Base-by-base conservation (phyloP, 2,113 vertebrate genomes). In the Heterocephalus glaber region DNA sequence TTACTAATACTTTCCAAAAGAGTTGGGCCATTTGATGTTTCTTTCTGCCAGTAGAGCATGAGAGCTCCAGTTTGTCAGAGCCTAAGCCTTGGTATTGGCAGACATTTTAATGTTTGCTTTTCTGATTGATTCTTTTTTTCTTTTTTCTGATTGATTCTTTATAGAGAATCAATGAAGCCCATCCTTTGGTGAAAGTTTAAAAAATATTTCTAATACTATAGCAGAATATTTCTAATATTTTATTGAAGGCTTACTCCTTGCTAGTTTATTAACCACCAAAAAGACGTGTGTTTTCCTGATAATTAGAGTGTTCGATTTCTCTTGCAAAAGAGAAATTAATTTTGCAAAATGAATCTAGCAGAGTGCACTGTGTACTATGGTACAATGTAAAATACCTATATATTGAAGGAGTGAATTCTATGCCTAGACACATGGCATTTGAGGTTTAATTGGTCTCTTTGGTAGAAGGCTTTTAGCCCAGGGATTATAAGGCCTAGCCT, bases 241-340 rank as follows among this genome's bases (percentile, higher is more conserved):
- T 68, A 87, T 44, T 10, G 33, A 65, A 93, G 61, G 85, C 44
- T 86, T 84, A 89, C 89, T 96, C 95, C 88, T 90, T 77, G 44
- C 47, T 91, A 47, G 54, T 41, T 96, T 95, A 77, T 90, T 85
- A 94, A 91, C 81, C 41, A 79, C 38, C 17, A 87, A 82, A 58
- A 95, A 92, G 77, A 7, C 10, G 19, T 74, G 79, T 68, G 28
- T 92, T 94, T 96, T 20, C 44, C 56, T 88, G 77, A 90, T 95
- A 92, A 89, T 58, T 70, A 70, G 63, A 85, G 72, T 0, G 0
- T 89, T 89, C 72, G 77, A 38, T 24, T 82, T 96, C 33, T 88
- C n/a, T 93, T 60, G 33, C 28, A 95, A 93, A 96, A 79, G 60
- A 61, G 70, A 95, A 86, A 88, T 89, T 86, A 77, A 26, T 76